phyloP scores from a whole-genome alignment of 2,113 vertebrate species.

The Saguinus midas region DNA sequence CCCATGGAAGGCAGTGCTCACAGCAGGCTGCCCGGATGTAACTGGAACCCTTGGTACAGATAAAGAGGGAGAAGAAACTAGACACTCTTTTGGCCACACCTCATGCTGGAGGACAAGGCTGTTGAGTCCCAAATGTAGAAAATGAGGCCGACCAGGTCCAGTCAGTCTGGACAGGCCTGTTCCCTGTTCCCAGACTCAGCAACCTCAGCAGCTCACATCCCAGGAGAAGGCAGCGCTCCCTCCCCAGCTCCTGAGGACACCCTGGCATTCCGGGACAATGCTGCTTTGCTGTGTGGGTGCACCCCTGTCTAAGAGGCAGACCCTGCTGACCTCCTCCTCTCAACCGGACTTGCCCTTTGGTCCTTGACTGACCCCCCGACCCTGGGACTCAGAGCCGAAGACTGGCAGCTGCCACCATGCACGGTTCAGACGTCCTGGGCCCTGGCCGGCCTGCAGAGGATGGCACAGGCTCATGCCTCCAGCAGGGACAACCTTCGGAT shows the following conservation, averaged over 20 bases:
- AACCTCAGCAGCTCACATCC: no score
- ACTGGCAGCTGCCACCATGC: no score
- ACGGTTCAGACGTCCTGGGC: background rate
- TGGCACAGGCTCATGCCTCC: no score
- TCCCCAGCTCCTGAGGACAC: background rate
- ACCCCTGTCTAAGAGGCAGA: background rate
- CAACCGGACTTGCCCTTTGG: no score
- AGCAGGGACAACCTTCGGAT: background rate
- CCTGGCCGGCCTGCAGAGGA: accelerated
- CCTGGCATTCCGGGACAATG: accelerated
- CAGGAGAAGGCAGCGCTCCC: no score
- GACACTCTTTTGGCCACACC: background rate
- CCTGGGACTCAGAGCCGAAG: background rate
- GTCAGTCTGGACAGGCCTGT: no score
- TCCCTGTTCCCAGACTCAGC: background rate
- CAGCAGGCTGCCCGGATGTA: background rate
- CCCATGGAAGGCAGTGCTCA: background rate
- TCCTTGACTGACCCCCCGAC: no score
- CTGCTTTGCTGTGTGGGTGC: no score
- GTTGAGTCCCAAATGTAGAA: no score
- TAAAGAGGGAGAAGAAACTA: background rate
- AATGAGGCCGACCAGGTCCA: accelerated
- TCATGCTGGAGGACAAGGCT: accelerated
- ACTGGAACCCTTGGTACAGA: background rate
- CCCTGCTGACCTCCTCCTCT: no score